Percentiles rank a stretch among this genome's conserved stretches.
Evolutionary conservation across 2,888 invertebrate genomes (phyloP).

Genomic region (Spisula subtruncata): DNA sequence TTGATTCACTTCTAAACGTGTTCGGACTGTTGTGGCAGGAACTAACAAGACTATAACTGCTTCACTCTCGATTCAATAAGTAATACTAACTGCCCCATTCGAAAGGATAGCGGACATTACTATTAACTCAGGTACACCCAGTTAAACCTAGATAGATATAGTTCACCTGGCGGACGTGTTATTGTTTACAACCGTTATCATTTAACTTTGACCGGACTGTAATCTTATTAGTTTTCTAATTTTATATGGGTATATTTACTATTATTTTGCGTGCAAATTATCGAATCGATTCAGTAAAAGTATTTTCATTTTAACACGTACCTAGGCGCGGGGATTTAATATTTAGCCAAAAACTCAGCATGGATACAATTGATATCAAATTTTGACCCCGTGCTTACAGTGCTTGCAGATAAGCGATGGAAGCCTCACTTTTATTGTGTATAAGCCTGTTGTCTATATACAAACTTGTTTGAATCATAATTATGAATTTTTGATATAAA

Average conservation of each 20-base stretch:
- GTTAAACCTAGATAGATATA: no score
- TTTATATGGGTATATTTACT: not conserved
- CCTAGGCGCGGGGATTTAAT: not conserved
- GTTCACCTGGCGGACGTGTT: no score
- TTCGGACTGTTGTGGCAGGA: no score
- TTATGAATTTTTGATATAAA: slow-evolving; percentile 9
- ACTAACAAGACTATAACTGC: no score
- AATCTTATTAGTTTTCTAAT: not conserved
- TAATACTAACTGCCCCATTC: no score
- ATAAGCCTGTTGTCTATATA: not conserved
- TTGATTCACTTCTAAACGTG: no score
- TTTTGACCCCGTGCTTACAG: not conserved
- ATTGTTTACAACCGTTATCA: no score
- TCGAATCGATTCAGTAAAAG: slow-evolving; percentile 19
- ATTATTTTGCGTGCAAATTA: not conserved
- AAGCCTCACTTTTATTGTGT: not conserved
- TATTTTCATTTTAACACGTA: slow-evolving; percentile 17
- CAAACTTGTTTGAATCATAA: not conserved
- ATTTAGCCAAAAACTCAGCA: not conserved
- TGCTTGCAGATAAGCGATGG: not conserved
- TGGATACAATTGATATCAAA: not conserved
- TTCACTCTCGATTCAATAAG: no score
- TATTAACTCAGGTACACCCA: no score
- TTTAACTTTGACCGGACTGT: no score
- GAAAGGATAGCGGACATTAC: no score